Evolutionary conservation across 2,113 vertebrate genomes (phyloP).

Genomic region (Formicarius rufipectus): DNA sequence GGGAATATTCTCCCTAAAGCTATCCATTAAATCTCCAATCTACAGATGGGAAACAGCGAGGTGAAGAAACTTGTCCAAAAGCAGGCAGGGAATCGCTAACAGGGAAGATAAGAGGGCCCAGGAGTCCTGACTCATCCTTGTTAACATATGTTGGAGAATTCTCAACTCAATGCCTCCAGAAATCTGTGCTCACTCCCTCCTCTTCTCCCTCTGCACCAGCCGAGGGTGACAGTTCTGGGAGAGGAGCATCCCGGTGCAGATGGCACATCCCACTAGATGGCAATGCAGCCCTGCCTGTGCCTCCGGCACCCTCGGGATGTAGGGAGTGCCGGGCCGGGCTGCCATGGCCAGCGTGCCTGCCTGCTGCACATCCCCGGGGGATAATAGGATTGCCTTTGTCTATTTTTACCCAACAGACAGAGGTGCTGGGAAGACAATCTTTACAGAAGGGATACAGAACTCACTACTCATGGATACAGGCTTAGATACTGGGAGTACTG

Average conservation of each 20-base stretch:
- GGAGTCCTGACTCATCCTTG: conserved; percentile 46
- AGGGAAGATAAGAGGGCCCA: conserved; percentile 42
- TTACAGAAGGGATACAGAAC: not conserved
- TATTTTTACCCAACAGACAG: conserved; percentile 9
- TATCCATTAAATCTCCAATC: conserved; percentile 32
- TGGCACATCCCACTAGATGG: conserved; percentile 57
- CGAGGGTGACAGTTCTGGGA: not conserved
- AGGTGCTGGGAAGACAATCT: not conserved
- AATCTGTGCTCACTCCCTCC: conserved; percentile 26
- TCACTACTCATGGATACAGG: not conserved
- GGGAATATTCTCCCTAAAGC: conserved; percentile 31
- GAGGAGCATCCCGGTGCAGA: not conserved
- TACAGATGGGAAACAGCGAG: conserved; percentile 31
- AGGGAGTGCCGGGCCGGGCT: not conserved
- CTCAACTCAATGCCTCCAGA: conserved; percentile 40
- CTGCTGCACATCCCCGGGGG: not conserved
- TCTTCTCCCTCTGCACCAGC: not conserved
- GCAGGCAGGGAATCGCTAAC: not conserved
- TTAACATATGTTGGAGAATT: conserved; percentile 45
- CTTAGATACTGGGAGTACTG: not conserved
- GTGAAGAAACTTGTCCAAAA: conserved; percentile 28
- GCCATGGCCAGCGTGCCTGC: not conserved
- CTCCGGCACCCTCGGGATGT: not conserved
- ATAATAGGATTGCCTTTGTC: conserved; percentile 21
- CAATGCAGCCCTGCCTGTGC: not conserved